Conservation (phyloP, 2,888 invertebrate species). For the Pollenia angustigena region DNA sequence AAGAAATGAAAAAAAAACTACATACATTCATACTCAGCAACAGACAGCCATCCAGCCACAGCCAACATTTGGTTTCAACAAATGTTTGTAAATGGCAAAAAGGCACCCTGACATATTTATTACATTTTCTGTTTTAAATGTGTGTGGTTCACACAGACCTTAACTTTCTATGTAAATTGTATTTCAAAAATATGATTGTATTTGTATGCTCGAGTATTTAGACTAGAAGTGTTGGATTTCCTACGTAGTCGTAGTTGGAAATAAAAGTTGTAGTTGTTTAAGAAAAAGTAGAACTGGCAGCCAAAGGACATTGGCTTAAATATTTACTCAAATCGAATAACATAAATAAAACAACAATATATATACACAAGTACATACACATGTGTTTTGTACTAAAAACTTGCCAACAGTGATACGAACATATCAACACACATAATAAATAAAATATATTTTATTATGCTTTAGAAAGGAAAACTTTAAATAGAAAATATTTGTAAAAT, state of each 20-base stretch:
- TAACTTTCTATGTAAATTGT: neutral
- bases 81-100: constrained; percentile 64
- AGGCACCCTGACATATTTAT: constrained; percentile 66
- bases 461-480: neutral
- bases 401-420: neutral
- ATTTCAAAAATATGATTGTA: constrained; percentile 6
- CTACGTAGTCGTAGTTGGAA: constrained; percentile 1
- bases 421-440: neutral
- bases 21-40: no score
- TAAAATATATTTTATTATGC: constrained; percentile 44
- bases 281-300: neutral
- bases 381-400: neutral
- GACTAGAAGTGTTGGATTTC: constrained; percentile 8
- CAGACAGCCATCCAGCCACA: constrained; percentile 37
- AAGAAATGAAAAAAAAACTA: neutral
- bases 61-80: constrained; percentile 52
- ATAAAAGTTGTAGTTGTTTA: constrained; percentile 6
- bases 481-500: constrained; percentile 57
- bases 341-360: constrained; percentile 10
- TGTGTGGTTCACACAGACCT: neutral
- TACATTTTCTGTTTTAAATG: constrained; percentile 50
- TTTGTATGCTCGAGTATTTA: constrained; percentile 43
- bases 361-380: neutral
- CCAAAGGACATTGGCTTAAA: constrained; percentile 58
- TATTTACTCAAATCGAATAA: constrained; percentile 53